Evolutionary conservation across 2,797 vertebrate species (phyloP).

Genomic region (Lophius americanus): DNA sequence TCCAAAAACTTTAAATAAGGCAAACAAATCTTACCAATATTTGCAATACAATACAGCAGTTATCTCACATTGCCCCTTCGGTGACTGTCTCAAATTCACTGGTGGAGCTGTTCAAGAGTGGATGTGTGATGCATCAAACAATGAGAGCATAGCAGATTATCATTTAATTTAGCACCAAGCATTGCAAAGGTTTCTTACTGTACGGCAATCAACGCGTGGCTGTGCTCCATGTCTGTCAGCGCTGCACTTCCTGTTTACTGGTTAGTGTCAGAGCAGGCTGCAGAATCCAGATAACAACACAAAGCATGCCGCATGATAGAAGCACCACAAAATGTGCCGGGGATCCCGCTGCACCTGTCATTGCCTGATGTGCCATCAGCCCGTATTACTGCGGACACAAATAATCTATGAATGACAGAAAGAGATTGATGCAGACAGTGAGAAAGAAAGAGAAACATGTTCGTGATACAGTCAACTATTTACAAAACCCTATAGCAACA

Average conservation of each 20-base stretch:
- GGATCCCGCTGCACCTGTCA: slow-evolving; percentile 42
- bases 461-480: slow-evolving; percentile 14
- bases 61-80: background rate
- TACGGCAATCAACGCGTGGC: slow-evolving; percentile 30
- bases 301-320: slow-evolving; percentile 78
- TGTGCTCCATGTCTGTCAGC: slow-evolving; percentile 48
- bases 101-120: slow-evolving; percentile 44
- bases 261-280: slow-evolving; percentile 72
- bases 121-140: slow-evolving; percentile 40
- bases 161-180: slow-evolving; percentile 64
- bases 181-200: slow-evolving; percentile 40
- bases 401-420: slow-evolving; percentile 16
- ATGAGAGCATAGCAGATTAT: slow-evolving; percentile 57
- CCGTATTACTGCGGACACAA: slow-evolving; percentile 45
- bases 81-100: background rate
- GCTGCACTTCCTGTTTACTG: slow-evolving; percentile 67
- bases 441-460: background rate
- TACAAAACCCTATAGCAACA: too few species aligned
- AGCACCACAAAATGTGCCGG: slow-evolving; percentile 54
- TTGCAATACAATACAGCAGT: background rate
- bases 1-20: background rate
- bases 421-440: slow-evolving; percentile 1
- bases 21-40: slow-evolving; percentile 2
- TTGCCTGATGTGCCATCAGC: slow-evolving; percentile 65
- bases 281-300: slow-evolving; percentile 74